Evolutionary conservation across 2,113 vertebrate species (phyloP), one percentile per base, ranked within the genome.

Genomic region (Epinephelus moara): DNA sequence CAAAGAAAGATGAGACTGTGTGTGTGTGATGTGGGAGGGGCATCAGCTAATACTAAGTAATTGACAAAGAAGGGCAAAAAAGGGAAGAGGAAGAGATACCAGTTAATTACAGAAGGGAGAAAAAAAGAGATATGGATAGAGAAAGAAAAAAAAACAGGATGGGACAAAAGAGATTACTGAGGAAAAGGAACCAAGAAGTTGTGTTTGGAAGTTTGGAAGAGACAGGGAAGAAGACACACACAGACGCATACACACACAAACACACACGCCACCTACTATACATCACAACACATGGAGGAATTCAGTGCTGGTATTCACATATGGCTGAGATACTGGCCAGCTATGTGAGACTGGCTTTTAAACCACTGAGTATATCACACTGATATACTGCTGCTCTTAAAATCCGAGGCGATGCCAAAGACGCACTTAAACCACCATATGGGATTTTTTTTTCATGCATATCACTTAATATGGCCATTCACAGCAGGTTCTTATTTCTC

Each of bases 1-100:
- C 84, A 93, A 79, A 91, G 83, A 85, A 42, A 75, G 60, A 90
- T 70, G 70, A 75, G 60, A 19, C 73, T 33, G 78, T 60, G 50
- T 40, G 55, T 68, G 59, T 69, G 60, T 53, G 73, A 72, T 76
- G 47, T 71, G 45, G 68, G 85, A 59, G 56, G 23, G 60, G 75
- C 33, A 49, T 10, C 30, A 6, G 59, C 13, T 47, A 23, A 42
- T 23, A 60, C 27, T 57, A 62, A 67, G 37, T 70, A 79, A 79
- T 45, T 86, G 37, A 80, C 52, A 62, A 64, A 81, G 68, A 57
- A 37, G n/a, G 52, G 27, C 42, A 25, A 53, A 69, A 61, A 72
- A 60, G 17, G 12, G 15, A 53, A 74, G 63, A 73, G 37, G 47
- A 76, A 77, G 49, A 82, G 19, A 85, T 72, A 68, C 21, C 25